Conservation (phyloP, 2,797 vertebrate species). For the Myotis findleyi region DNA sequence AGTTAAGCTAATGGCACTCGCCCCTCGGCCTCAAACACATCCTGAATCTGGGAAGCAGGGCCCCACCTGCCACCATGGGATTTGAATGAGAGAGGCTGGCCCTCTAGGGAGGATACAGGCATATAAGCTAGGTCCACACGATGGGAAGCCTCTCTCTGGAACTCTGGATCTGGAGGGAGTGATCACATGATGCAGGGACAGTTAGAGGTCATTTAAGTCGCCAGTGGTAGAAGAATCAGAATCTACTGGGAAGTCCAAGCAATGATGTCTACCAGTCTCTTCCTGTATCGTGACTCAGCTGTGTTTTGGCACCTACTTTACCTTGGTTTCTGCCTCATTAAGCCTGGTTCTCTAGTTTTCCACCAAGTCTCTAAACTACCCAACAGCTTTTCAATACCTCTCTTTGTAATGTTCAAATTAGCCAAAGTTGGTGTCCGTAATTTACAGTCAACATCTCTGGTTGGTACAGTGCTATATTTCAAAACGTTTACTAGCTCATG, state of each 20-base stretch:
- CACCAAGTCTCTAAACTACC: neutral
- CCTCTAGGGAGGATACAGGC: neutral
- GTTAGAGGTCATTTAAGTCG: neutral
- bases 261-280: neutral
- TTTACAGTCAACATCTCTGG: neutral
- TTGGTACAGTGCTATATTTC: neutral
- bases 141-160: neutral
- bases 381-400: neutral
- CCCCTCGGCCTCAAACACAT: neutral
- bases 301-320: neutral
- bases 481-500: neutral
- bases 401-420: neutral
- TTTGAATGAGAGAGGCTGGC: neutral
- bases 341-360: neutral
- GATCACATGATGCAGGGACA: neutral
- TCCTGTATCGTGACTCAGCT: neutral
- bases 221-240: neutral
- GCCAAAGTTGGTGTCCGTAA: neutral
- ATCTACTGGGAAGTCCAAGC: neutral
- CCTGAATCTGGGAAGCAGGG: neutral
- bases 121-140: neutral
- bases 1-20: neutral
- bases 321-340: neutral
- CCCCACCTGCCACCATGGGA: neutral
- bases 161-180: neutral